A percentile compares a stretch with the other conserved stretches of the same genome.
Evolutionary conservation across 2,797 vertebrate genomes (phyloP).

Genomic region (Sebastes steindachneri): DNA sequence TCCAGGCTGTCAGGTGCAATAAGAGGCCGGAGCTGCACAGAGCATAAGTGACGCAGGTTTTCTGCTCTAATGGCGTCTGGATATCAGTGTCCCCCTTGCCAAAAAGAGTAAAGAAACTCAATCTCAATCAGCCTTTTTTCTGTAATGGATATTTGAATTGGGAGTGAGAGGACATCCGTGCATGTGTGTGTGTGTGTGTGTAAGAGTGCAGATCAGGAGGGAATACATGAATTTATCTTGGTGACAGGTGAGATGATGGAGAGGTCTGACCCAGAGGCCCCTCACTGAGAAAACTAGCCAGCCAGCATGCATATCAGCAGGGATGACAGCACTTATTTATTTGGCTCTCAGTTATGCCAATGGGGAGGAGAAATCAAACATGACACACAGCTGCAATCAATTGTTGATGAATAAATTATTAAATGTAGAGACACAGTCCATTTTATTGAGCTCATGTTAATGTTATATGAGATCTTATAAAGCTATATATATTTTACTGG

Average conservation of each 20-base stretch:
- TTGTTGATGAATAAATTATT: neutral
- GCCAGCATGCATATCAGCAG: conserved; percentile 16
- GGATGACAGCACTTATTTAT: conserved; percentile 43
- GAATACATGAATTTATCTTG: conserved; percentile 13
- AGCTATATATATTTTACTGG: neutral
- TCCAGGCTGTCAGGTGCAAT: conserved; percentile 54
- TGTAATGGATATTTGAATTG: conserved; percentile 67
- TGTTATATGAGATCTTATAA: no score
- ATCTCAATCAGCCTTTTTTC: conserved; percentile 58
- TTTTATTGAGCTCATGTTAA: neutral
- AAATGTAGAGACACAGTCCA: neutral
- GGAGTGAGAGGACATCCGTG: conserved; percentile 15
- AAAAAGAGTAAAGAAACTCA: conserved; percentile 44
- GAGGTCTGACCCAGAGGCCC: conserved; percentile 27
- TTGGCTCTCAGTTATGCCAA: conserved; percentile 12
- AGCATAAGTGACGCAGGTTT: conserved; percentile 58
- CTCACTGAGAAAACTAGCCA: conserved; percentile 16
- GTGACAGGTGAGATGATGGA: conserved; percentile 42
- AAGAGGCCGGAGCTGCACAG: conserved; percentile 28
- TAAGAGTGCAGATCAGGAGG: conserved; percentile 1
- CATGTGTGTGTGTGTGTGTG: neutral
- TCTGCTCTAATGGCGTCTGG: conserved; percentile 44
- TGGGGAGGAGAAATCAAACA: neutral
- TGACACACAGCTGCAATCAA: conserved; percentile 11
- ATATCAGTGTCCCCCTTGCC: conserved; percentile 36